Conservation (phyloP, 2,888 invertebrate genomes). For the Ochropacha duplaris region DNA sequence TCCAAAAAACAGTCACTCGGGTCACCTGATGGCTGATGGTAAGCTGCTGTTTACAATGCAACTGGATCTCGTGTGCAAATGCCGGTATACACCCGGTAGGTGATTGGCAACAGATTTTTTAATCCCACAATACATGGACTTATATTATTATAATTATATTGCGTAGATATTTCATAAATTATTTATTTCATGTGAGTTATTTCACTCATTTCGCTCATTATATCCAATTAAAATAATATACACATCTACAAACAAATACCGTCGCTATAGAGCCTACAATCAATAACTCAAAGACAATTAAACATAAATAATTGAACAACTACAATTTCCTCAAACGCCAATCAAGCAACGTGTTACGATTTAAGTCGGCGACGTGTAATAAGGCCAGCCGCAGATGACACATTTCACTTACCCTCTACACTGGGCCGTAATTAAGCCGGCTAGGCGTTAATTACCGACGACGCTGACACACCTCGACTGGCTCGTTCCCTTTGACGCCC, state of each 20-base stretch:
- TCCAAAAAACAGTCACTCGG: too few relatives aligned
- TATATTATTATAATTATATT: too few relatives aligned
- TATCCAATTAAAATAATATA: too few relatives aligned
- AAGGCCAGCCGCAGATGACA: slow-evolving; percentile 49
- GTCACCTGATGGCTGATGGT: too few relatives aligned
- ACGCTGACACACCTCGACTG: slow-evolving; percentile 49
- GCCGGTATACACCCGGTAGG: too few relatives aligned
- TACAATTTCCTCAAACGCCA: slow-evolving; percentile 23
- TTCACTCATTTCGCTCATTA: too few relatives aligned
- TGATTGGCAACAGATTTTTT: too few relatives aligned
- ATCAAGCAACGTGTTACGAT: slow-evolving; percentile 26
- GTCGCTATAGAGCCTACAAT: not conserved
- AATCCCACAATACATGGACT: too few relatives aligned
- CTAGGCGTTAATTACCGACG: slow-evolving; percentile 68
- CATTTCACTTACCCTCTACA: slow-evolving; percentile 69
- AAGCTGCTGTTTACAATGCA: too few relatives aligned
- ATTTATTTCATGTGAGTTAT: not conserved
- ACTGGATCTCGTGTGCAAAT: too few relatives aligned
- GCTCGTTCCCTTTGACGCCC: slow-evolving; percentile 51
- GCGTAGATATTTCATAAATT: too few relatives aligned
- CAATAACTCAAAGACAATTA: slow-evolving; percentile 4
- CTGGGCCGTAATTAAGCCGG: slow-evolving; percentile 64
- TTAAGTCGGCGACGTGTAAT: slow-evolving; percentile 14
- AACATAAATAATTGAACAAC: slow-evolving; percentile 1
- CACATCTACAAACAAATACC: not conserved